Evolutionary conservation across 2,888 invertebrate species (phyloP).

Genomic region (Habrosyne pyritoides): DNA sequence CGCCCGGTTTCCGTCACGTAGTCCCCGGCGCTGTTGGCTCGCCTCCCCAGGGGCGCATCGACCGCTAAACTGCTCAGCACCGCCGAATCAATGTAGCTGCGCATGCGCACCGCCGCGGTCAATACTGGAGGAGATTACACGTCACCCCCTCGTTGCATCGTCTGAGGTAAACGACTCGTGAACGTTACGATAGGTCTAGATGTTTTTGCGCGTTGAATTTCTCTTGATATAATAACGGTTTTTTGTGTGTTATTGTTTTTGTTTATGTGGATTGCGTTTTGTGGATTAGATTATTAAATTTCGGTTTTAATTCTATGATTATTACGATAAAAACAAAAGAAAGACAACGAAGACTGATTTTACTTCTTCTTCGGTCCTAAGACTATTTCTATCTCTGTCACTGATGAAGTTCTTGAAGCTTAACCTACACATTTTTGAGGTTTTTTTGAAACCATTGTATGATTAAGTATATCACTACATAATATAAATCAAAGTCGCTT

Average conservation of each 20-base stretch:
- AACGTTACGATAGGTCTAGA: conserved; percentile 78
- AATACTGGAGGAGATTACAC: conserved; percentile 53
- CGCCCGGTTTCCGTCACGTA: conserved; percentile 5
- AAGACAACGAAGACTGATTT: too few relatives aligned
- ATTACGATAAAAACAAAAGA: too few relatives aligned
- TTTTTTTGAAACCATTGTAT: too few relatives aligned
- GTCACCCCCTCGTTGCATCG: conserved; percentile 60
- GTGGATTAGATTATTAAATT: too few relatives aligned
- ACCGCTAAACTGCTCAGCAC: conserved; percentile 32
- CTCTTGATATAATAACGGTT: not conserved
- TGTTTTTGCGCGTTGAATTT: not conserved
- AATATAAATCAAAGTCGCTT: too few relatives aligned
- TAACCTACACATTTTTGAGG: too few relatives aligned
- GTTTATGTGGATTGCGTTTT: not conserved
- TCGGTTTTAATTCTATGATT: too few relatives aligned
- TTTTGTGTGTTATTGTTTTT: not conserved
- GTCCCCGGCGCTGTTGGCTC: not conserved
- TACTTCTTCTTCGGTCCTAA: too few relatives aligned
- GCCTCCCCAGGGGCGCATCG: conserved; percentile 34
- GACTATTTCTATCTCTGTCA: too few relatives aligned
- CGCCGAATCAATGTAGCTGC: conserved; percentile 46
- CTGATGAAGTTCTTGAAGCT: too few relatives aligned
- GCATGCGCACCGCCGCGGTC: conserved; percentile 58
- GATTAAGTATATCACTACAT: too few relatives aligned
- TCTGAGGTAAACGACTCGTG: conserved; percentile 69